phyloP scores from a whole-genome alignment of 2,113 vertebrate genomes.

The Chunga burmeisteri region DNA sequence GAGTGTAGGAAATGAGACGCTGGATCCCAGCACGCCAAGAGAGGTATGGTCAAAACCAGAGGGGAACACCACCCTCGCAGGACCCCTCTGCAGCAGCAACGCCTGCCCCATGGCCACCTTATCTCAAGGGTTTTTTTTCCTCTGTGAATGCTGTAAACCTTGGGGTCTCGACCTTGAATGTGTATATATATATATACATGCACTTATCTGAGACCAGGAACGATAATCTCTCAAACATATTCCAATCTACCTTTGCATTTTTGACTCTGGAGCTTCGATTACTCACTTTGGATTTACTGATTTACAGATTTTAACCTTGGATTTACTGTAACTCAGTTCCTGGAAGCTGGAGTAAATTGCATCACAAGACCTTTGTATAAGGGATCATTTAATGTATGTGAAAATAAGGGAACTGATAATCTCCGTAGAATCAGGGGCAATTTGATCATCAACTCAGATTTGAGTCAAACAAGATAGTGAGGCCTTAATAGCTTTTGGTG shows the following conservation, averaged over 20 bases:
- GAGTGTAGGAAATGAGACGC: neutral
- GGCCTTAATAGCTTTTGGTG: neutral
- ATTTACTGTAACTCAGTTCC: neutral
- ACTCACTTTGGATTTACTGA: neutral
- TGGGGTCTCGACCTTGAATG: neutral
- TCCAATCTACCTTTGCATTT: neutral
- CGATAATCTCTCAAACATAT: rapidly evolving
- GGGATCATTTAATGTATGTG: neutral
- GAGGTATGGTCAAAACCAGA: neutral
- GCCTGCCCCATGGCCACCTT: neutral
- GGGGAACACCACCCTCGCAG: rapidly evolving
- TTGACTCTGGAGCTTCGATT: neutral
- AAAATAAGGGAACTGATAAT: neutral
- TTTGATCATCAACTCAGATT: neutral
- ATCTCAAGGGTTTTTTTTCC: neutral
- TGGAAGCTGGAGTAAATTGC: neutral
- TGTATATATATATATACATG: neutral
- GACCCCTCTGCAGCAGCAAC: neutral
- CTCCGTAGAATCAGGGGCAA: neutral
- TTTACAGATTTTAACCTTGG: too few species aligned
- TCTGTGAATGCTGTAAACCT: neutral
- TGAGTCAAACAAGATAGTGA: neutral
- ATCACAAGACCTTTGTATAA: neutral
- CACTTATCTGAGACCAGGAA: neutral
- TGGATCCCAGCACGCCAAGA: neutral